Percentiles rank a stretch among this genome's conserved stretches.
Conservation (phyloP, 2,113 vertebrate species). For the Condylura cristata region DNA sequence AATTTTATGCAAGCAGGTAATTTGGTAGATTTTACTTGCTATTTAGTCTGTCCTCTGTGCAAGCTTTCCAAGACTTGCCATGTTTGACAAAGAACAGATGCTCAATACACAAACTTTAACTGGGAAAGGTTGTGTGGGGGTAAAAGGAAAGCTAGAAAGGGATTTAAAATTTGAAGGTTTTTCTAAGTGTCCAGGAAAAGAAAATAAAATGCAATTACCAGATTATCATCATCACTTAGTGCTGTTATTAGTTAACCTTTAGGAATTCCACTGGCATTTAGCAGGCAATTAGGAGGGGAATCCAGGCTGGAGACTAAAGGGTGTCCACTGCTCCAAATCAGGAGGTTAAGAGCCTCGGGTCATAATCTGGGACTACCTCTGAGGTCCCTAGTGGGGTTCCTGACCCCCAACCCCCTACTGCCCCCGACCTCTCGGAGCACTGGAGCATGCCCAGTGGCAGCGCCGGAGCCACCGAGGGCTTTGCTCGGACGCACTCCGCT, state of each 20-base stretch:
- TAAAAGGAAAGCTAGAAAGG: neutral
- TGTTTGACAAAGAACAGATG: neutral
- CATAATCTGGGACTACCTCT: neutral
- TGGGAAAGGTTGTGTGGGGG: neutral
- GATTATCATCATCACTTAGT: neutral
- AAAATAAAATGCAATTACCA: neutral
- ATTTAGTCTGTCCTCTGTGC: neutral
- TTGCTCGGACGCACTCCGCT: neutral
- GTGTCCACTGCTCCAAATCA: neutral
- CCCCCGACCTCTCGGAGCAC: neutral
- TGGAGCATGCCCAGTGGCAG: constrained; percentile 64
- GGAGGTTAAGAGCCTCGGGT: neutral
- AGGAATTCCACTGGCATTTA: neutral
- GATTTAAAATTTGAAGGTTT: neutral
- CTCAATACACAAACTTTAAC: neutral
- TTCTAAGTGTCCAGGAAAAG: neutral
- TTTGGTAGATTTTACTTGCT: neutral
- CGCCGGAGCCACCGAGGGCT: neutral
- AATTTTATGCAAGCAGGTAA: neutral
- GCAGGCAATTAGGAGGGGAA: neutral
- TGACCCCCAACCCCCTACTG: neutral
- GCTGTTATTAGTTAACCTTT: constrained; percentile 12
- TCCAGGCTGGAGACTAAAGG: neutral
- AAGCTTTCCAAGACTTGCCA: neutral
- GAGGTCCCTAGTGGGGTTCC: neutral